These are phyloP conservation scores for Crematogaster levior DNA, from an alignment of 2,888 invertebrate species.

Conservation along the genomic window DNA sequence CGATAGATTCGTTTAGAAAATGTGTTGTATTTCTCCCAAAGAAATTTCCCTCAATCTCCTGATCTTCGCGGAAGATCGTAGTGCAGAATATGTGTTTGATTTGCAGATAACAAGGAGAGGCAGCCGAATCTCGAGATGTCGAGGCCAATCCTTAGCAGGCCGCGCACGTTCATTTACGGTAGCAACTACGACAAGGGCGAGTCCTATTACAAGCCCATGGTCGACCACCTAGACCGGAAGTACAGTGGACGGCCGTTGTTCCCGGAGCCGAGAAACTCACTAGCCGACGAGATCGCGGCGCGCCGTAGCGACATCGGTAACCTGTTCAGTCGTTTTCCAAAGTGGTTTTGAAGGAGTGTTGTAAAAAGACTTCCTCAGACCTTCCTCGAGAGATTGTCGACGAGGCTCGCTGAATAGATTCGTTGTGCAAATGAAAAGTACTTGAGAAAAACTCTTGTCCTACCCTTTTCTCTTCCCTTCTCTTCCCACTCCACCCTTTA, in stretches of 20 bases:
- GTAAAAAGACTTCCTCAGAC: constrained; percentile 61
- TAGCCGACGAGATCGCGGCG: constrained; percentile 87
- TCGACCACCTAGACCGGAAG: constrained; percentile 92
- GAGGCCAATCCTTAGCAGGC: constrained; percentile 87
- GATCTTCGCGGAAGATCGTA: background rate
- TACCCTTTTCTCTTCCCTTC: background rate
- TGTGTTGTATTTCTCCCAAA: background rate
- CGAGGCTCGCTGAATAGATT: constrained; percentile 60
- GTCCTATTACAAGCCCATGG: constrained; percentile 92
- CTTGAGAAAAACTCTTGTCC: constrained; percentile 53
- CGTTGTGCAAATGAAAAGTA: constrained; percentile 55
- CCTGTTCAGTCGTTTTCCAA: constrained; percentile 85
- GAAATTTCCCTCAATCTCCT: background rate
- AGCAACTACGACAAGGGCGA: constrained; percentile 95
- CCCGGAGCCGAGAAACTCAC: constrained; percentile 84
- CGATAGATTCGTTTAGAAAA: background rate
- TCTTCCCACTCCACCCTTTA: constrained; percentile 9
- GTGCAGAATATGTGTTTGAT: constrained; percentile 7
- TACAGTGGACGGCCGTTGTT: constrained; percentile 87
- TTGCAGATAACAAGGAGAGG: constrained; percentile 63
- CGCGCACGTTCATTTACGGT: constrained; percentile 94
- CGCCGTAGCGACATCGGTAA: constrained; percentile 86
- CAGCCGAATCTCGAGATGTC: constrained; percentile 78
- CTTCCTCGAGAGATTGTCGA: constrained; percentile 52
- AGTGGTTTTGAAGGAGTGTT: constrained; percentile 84